Percentiles rank a stretch among this genome's conserved stretches.
Conservation (phyloP, 2,888 invertebrate genomes). For the Eulithis prunata region DNA sequence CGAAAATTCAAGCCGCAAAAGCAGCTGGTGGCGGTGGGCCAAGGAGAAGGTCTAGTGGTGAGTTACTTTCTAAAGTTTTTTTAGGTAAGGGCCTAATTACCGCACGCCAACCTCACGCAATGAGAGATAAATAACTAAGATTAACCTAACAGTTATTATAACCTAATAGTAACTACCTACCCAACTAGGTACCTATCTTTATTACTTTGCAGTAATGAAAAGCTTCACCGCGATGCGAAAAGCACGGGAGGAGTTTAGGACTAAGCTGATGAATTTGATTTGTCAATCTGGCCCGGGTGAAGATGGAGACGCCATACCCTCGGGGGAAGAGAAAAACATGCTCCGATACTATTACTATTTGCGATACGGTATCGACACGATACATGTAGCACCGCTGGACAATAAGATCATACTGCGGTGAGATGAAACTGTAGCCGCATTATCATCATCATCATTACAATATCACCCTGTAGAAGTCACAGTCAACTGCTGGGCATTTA, state of each 20-base stretch:
- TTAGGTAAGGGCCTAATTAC: no score
- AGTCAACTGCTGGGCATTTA: no score
- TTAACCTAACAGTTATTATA: neutral
- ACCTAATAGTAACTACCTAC: conserved; percentile 2
- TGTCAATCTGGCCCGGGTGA: conserved; percentile 81
- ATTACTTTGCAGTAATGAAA: conserved; percentile 76
- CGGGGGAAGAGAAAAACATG: conserved; percentile 87
- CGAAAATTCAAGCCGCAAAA: conserved; percentile 61
- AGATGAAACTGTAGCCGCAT: conserved; percentile 6
- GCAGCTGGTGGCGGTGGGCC: conserved; percentile 44
- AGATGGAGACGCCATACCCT: conserved; percentile 78
- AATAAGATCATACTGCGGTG: conserved; percentile 87
- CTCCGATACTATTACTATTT: conserved; percentile 95
- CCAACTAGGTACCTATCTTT: no score
- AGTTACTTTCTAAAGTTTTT: conserved; percentile 2
- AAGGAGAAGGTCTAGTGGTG: conserved; percentile 70
- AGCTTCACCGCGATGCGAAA: conserved; percentile 88
- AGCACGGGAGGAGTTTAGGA: conserved; percentile 93
- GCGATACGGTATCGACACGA: conserved; percentile 94
- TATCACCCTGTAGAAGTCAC: no score
- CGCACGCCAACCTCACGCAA: no score
- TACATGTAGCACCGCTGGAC: conserved; percentile 94
- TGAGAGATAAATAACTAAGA: neutral
- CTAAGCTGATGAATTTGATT: conserved; percentile 90
- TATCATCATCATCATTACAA: no score